Conservation (phyloP, 2,888 invertebrate species). For the Biston betularia region DNA sequence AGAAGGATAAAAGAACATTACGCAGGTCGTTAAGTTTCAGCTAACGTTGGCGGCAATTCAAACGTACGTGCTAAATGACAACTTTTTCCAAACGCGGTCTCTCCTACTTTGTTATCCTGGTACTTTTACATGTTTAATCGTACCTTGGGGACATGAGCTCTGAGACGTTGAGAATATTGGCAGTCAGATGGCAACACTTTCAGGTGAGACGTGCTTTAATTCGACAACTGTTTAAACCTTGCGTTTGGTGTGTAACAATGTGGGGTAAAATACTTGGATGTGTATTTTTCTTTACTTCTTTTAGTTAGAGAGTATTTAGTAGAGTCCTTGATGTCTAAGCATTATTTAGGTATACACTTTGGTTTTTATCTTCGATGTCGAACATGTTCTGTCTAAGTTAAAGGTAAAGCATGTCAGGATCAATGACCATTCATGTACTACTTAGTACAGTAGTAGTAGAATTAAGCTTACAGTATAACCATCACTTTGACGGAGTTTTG, state of each 20-base stretch:
- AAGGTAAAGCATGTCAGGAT: too few species aligned
- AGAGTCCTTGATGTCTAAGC: too few species aligned
- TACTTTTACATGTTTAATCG: slow-evolving; percentile 85
- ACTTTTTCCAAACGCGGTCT: slow-evolving; percentile 60
- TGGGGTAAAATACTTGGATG: background rate
- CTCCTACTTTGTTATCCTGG: slow-evolving; percentile 81
- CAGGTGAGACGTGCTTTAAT: slow-evolving; percentile 44
- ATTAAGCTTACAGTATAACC: too few species aligned
- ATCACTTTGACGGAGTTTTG: too few species aligned
- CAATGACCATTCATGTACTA: too few species aligned
- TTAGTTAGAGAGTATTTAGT: too few species aligned
- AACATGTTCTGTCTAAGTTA: too few species aligned
- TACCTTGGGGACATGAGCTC: slow-evolving; percentile 63
- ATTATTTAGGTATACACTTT: too few species aligned
- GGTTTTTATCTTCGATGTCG: too few species aligned
- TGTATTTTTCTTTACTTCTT: too few species aligned
- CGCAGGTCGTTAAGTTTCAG: slow-evolving; percentile 75
- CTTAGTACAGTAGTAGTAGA: too few species aligned
- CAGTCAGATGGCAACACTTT: slow-evolving; percentile 26
- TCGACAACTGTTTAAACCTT: slow-evolving; percentile 23
- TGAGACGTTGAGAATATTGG: slow-evolving; percentile 55
- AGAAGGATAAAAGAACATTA: slow-evolving; percentile 48
- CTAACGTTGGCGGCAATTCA: slow-evolving; percentile 74
- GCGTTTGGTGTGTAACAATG: slow-evolving; percentile 27
- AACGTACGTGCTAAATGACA: slow-evolving; percentile 81